A percentile compares a stretch with the other conserved stretches of the same genome.
phyloP scores from a whole-genome alignment of 2,888 invertebrate species.

The Odontocerum albicorne region DNA sequence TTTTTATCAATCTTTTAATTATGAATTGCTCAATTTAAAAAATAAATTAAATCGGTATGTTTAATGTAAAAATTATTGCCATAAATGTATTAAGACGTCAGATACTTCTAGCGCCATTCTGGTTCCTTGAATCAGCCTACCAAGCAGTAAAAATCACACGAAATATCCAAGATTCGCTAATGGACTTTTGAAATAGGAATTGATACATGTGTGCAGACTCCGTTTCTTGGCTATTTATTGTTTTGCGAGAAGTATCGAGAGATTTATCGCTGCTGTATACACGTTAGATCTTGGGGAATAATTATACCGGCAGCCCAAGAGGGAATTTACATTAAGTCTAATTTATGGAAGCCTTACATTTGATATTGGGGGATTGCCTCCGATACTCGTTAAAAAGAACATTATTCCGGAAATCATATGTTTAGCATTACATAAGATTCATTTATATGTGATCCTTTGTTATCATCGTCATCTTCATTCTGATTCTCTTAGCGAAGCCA shows the following conservation, averaged over 20 bases:
- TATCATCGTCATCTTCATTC: too few relatives aligned
- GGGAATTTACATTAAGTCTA: neutral
- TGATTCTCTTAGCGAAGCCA: too few relatives aligned
- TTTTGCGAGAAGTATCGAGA: neutral
- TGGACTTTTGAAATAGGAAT: slow-evolving; percentile 36
- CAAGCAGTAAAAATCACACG: slow-evolving; percentile 17
- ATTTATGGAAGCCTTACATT: neutral
- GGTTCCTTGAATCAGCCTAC: neutral
- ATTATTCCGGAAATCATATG: too few relatives aligned
- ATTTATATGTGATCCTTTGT: too few relatives aligned
- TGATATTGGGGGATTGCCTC: neutral
- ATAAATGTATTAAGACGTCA: too few relatives aligned
- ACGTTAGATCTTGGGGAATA: neutral
- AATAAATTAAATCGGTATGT: too few relatives aligned
- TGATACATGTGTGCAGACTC: slow-evolving; percentile 26
- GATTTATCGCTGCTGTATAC: neutral
- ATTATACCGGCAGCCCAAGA: neutral
- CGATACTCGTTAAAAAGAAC: too few relatives aligned
- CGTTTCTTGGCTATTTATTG: neutral
- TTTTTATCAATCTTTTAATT: too few relatives aligned
- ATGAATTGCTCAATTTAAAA: too few relatives aligned
- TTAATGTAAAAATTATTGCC: too few relatives aligned
- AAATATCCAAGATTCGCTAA: slow-evolving; percentile 33
- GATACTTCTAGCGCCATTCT: too few relatives aligned
- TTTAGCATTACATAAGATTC: too few relatives aligned